Evolutionary conservation across 2,113 vertebrate genomes (phyloP).

Genomic region (Ctenodactylus gundi): DNA sequence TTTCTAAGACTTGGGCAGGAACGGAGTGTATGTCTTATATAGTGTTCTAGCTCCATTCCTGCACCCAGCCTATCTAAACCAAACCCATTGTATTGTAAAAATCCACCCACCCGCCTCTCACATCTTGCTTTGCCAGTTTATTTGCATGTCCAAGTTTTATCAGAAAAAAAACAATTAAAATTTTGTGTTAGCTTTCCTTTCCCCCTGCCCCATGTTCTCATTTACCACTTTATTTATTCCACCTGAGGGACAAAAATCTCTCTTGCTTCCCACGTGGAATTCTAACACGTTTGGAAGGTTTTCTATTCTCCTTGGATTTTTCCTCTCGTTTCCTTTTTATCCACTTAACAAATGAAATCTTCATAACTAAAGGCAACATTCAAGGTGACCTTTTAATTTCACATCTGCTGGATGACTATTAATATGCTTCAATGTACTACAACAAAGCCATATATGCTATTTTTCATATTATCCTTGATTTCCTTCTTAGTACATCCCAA

Average conservation of each 20-base stretch:
- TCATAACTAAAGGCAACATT: conserved; percentile 50
- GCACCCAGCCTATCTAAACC: not conserved
- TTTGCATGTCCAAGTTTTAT: not conserved
- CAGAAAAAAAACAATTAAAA: conserved; percentile 51
- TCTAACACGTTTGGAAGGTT: not conserved
- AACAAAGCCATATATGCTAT: conserved; percentile 43
- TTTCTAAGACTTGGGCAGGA: not conserved
- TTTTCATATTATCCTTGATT: conserved; percentile 59
- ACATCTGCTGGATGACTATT: conserved; percentile 21
- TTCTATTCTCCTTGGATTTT: conserved; percentile 47
- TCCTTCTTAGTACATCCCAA: conserved; percentile 58
- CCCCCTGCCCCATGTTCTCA: conserved; percentile 18
- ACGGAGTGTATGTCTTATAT: too few species aligned
- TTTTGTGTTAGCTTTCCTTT: not conserved
- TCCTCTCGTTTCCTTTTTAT: not conserved
- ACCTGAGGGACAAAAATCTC: not conserved
- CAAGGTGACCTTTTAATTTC: conserved; percentile 58
- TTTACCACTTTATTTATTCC: conserved; percentile 25
- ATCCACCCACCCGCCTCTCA: not conserved
- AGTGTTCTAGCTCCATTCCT: not conserved
- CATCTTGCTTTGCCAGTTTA: not conserved
- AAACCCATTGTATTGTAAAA: not conserved
- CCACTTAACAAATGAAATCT: conserved; percentile 37
- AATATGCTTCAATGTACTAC: conserved; percentile 45
- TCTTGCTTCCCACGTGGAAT: not conserved